Evolutionary conservation across 1,140 invertebrate species (phyloP), one percentile per base, ranked within the genome.

Genomic region (Bursaphelenchus mucronatus): DNA sequence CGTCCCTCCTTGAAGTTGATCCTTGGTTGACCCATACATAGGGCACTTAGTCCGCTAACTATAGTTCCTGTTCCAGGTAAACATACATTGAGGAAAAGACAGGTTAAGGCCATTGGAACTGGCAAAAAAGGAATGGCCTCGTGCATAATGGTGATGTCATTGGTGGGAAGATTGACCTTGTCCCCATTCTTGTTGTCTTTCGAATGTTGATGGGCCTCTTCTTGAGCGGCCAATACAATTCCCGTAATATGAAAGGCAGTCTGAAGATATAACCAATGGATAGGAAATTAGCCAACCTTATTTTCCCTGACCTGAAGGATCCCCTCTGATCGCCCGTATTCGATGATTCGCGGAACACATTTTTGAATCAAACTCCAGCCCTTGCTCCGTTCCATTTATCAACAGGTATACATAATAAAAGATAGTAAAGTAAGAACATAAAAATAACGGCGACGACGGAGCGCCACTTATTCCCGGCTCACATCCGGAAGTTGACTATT

Each of bases 11-110:
- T 84, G 47, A 76, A 73, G 30, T 81, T 88, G 70, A 94, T 90
- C 61, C 92, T 84, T 4, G 91, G 89, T 74, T 90, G 90, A 0
- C 92, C 91, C 70, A 90, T 87, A 79, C 91, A 94, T 41, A 94
- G 79, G 73, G 90, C 90, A 70, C 90, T 88, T 59, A 92, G 75
- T 0, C 91, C 92, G 68, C 90, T 92, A 54, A 89, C 84, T 53
- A 93, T 84, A 1, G 91, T 94, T 45, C 92, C 92, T 93, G 88
- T 85, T 72, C 92, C 92, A 3, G 92, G 92, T 40, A 91, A 76
- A 47, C 92, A 73, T 45, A 92, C 86, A 79, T 95, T 95, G 80
- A 89, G 87, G 13, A 92, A 77, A 40, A 92, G 86, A 80, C 90
- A 94, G 66, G 91, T 86, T 86, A 90, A 89, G 3, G 92, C 91